Conservation (phyloP, 2,888 invertebrate species). For the Acrocyrtus sp. region DNA sequence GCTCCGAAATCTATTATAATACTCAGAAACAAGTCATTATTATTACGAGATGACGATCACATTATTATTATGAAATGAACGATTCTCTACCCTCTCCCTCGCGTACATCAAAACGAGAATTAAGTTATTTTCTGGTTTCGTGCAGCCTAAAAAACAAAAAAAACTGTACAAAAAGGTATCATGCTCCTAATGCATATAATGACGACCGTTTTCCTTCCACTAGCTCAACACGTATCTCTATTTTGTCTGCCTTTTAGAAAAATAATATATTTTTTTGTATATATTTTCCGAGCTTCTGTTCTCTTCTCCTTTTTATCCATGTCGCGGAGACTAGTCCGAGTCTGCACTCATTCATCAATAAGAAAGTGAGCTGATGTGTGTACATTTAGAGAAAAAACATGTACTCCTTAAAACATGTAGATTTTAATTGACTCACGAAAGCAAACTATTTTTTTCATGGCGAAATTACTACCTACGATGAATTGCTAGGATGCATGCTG, state of each 20-base stretch:
- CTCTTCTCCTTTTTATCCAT: too few species aligned
- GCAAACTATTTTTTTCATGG: too few species aligned
- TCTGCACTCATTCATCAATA: not conserved
- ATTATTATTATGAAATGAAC: too few species aligned
- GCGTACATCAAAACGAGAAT: conserved; percentile 31
- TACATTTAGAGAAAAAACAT: not conserved
- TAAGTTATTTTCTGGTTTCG: conserved; percentile 44
- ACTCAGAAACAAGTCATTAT: conserved; percentile 22
- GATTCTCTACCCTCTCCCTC: not conserved
- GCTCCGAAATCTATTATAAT: too few species aligned
- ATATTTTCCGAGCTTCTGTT: not conserved
- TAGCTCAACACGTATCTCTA: not conserved
- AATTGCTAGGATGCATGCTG: not conserved
- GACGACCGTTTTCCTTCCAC: not conserved
- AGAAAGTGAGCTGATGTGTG: not conserved
- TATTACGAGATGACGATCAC: conserved; percentile 18
- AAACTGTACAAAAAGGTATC: too few species aligned
- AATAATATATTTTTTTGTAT: too few species aligned
- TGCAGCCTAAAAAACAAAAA: conserved; percentile 14
- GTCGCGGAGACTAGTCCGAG: too few species aligned
- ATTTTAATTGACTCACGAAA: conserved; percentile 32
- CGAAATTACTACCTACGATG: not conserved
- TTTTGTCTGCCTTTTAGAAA: too few species aligned
- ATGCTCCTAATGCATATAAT: too few species aligned
- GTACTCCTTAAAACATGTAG: not conserved